Percentiles rank a stretch among this genome's conserved stretches.
Evolutionary conservation across 1,140 invertebrate genomes (phyloP).

Genomic region (Drosophila nasuta): DNA sequence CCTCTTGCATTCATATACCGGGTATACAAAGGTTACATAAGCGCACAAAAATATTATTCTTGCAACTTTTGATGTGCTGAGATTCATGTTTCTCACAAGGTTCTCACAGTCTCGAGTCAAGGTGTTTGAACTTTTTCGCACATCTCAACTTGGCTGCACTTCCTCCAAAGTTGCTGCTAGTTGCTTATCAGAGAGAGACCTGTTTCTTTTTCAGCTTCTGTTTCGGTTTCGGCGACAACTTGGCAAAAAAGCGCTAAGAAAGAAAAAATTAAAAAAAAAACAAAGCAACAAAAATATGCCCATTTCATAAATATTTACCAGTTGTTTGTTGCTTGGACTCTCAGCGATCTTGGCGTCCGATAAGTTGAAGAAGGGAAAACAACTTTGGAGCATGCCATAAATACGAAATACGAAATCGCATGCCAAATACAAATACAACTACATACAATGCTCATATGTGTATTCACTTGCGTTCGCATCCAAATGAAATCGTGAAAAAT

Average conservation of each 20-base stretch:
- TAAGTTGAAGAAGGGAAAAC: slow-evolving; percentile 71
- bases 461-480: slow-evolving; percentile 11
- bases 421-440: slow-evolving; percentile 49
- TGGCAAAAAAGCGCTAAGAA: not conserved
- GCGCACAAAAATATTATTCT: slow-evolving; percentile 43
- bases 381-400: slow-evolving; percentile 63
- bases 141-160: slow-evolving; percentile 28
- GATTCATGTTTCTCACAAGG: slow-evolving; percentile 28
- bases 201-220: slow-evolving; percentile 18
- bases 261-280: no score
- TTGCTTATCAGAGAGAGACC: slow-evolving; percentile 35
- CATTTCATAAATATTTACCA: slow-evolving; percentile 74
- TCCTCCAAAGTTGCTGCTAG: slow-evolving; percentile 18
- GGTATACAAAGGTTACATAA: slow-evolving; percentile 53
- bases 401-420: slow-evolving; percentile 49
- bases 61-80: slow-evolving; percentile 4
- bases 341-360: slow-evolving; percentile 50
- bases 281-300: slow-evolving; percentile 49
- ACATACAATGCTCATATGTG: not conserved
- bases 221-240: not conserved
- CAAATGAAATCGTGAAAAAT: slow-evolving; percentile 28
- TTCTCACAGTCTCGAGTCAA: slow-evolving; percentile 30
- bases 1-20: not conserved
- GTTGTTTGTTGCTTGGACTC: slow-evolving; percentile 10
- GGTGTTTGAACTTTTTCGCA: slow-evolving; percentile 53